Conservation (phyloP, 2,797 vertebrate genomes). For the Xenops minutus region DNA sequence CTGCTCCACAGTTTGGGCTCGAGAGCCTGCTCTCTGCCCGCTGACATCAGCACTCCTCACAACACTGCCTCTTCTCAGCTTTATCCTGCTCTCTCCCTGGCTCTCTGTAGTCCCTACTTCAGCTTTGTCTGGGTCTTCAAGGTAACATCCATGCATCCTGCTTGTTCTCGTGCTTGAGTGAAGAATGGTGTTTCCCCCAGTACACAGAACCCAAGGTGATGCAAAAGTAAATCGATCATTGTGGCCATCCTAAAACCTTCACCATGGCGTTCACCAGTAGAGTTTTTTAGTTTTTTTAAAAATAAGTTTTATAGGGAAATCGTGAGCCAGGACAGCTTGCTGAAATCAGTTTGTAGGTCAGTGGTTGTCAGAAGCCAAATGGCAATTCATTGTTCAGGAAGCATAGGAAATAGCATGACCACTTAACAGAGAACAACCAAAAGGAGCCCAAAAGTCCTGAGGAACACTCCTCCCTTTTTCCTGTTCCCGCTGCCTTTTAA, state of each 20-base stretch:
- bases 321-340: not conserved
- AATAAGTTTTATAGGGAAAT: not conserved
- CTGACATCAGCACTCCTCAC: conserved; percentile 15
- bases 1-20: conserved; percentile 45
- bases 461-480: not conserved
- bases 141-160: accelerated
- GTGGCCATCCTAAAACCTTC: not conserved
- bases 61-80: not conserved
- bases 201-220: not conserved
- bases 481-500: not conserved
- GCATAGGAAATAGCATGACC: not conserved
- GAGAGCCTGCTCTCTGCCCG: not conserved
- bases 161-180: not conserved
- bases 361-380: not conserved
- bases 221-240: not conserved
- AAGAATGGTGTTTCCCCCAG: not conserved
- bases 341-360: not conserved
- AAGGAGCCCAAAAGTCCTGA: not conserved
- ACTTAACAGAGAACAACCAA: not conserved
- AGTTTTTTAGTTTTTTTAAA: not conserved
- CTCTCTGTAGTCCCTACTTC: not conserved
- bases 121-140: not conserved
- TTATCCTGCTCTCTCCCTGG: not conserved
- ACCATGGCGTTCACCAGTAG: accelerated
- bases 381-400: not conserved